Conservation (phyloP, 1,140 invertebrate species). For the Trinorchestia longiramus region DNA sequence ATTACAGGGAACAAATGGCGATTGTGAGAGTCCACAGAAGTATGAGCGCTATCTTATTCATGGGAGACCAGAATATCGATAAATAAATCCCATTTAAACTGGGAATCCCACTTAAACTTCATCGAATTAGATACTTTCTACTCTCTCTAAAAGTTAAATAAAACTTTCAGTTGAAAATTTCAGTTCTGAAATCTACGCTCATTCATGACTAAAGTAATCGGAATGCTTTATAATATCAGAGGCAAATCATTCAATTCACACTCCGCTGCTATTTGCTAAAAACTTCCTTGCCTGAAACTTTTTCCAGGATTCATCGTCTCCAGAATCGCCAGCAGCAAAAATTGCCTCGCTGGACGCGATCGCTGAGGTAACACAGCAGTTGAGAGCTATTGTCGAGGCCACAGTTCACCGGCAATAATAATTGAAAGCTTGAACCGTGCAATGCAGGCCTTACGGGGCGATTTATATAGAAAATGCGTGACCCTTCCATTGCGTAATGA, state of each 20-base stretch:
- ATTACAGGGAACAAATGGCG: too few relatives aligned
- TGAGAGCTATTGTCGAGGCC: background rate
- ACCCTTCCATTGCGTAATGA: background rate
- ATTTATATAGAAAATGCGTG: background rate
- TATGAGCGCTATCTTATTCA: too few relatives aligned
- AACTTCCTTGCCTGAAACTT: background rate
- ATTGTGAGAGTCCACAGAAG: too few relatives aligned
- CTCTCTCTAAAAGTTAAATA: too few relatives aligned
- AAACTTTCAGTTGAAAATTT: too few relatives aligned
- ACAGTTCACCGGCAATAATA: background rate
- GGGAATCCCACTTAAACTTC: too few relatives aligned
- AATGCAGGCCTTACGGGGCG: background rate
- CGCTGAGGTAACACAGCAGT: background rate
- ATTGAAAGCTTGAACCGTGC: background rate
- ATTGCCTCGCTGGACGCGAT: background rate
- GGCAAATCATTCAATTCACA: background rate
- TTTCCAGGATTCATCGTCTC: background rate
- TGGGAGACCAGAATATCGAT: too few relatives aligned
- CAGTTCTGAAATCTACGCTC: background rate
- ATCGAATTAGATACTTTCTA: too few relatives aligned
- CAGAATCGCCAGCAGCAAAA: background rate
- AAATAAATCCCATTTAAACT: too few relatives aligned
- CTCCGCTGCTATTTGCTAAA: background rate
- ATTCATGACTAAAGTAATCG: background rate
- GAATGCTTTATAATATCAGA: background rate